phyloP scores from a whole-genome alignment of 1,140 invertebrate species.

The Drosophila obscura region DNA sequence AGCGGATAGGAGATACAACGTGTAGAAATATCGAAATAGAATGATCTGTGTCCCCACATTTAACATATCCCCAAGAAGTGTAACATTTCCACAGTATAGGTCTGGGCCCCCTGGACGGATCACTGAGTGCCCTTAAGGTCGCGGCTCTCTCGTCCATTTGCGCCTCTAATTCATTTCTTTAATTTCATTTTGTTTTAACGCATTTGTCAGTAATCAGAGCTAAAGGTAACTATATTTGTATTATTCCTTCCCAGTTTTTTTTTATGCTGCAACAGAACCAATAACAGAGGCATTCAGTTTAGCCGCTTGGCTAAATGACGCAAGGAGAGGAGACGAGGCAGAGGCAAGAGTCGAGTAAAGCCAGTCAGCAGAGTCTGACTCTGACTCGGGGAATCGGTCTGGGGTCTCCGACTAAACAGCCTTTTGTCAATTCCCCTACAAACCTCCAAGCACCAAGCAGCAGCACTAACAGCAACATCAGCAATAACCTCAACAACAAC shows the following conservation, averaged over 20 bases:
- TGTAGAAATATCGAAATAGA: no score
- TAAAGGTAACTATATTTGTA: slow-evolving; percentile 36
- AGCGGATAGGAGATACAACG: background rate
- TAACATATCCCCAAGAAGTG: slow-evolving; percentile 12
- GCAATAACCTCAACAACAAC: slow-evolving; percentile 33
- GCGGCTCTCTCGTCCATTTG: slow-evolving; percentile 16
- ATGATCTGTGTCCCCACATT: no score
- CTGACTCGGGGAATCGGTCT: background rate
- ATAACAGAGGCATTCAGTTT: slow-evolving; percentile 64
- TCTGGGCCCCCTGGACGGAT: slow-evolving; percentile 19
- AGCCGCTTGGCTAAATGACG: slow-evolving; percentile 55
- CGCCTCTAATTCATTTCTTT: slow-evolving; percentile 41
- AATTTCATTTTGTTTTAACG: slow-evolving; percentile 41
- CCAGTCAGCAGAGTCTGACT: slow-evolving; percentile 24
- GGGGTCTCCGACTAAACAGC: slow-evolving; percentile 34
- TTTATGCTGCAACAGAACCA: slow-evolving; percentile 50
- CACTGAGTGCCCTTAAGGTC: slow-evolving; percentile 19
- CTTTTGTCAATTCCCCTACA: slow-evolving; percentile 78
- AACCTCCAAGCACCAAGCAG: slow-evolving; percentile 58
- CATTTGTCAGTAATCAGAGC: slow-evolving; percentile 70
- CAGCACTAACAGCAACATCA: slow-evolving; percentile 4
- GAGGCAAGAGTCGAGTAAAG: background rate
- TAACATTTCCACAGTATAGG: slow-evolving; percentile 35
- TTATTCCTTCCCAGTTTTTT: slow-evolving; percentile 12
- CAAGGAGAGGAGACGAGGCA: no score